Evolutionary conservation across 2,888 invertebrate genomes (phyloP), one percentile per base, ranked within the genome.

Genomic region (Scaptomyza parva): DNA sequence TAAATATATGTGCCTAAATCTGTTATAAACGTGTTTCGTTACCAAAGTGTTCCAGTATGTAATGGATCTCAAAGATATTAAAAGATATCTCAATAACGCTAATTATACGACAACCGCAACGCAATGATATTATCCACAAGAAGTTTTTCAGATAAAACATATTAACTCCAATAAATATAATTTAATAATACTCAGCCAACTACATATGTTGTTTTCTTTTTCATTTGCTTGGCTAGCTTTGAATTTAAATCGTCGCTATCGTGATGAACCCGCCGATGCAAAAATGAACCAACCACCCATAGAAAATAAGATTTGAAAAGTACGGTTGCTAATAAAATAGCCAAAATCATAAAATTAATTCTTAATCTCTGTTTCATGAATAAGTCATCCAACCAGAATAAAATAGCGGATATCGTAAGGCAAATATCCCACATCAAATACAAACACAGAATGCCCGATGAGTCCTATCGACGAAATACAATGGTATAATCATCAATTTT

Each of bases 371-470:
- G 1, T 9, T 17, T 2, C 35, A 4, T 17, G 17, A 37, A 17
- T 17, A 37, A 17, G 2, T 37, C 0, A 8, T 2, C 1, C 0
- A 48, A 7, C 2, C 58, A 74, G 8, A 43, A 78, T 0, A 35
- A 9, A 7, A 7, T 12, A 12, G 59, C 2, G 20, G 62, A 68
- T 7, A 39, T 26, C 1, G 58, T 59, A 4, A 47, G 52, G 4
- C 68, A 62, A 11, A 48, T 12, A 14, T 62, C 55, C 78, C 78
- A 74, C 20, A 74, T 58, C 7, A 74, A 37, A 47, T 74, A 78
- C 1, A 75, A 45, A 17, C 74, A 74, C 7, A 74, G 18, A 17
- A 74, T 50, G 18, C 75, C 74, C 17, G 74, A 53, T 11, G 75
- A 74, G 78, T 74, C 78, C 78, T 74, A 12, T n/a, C n/a, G n/a